Evolutionary conservation across 1,140 invertebrate genomes (phyloP).

Genomic region (Hirudo medicinalis): DNA sequence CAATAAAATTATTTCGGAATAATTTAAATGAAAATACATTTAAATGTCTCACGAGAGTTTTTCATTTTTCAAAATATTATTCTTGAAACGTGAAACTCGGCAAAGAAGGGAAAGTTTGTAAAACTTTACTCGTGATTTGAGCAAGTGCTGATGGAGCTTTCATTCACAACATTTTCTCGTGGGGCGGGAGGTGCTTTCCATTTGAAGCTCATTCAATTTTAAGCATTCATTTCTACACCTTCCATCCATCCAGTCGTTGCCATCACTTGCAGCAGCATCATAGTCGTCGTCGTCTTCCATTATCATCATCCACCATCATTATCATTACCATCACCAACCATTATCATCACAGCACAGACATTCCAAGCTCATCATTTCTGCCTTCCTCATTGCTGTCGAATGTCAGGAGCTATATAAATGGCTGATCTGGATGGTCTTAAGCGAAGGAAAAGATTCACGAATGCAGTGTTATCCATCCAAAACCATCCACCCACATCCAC

Average conservation of each 20-base stretch:
- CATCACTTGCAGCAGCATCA: too few relatives aligned
- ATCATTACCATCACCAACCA: background rate
- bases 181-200: too few relatives aligned
- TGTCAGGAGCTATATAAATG: background rate
- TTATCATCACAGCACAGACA: background rate
- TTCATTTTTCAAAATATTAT: background rate
- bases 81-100: background rate
- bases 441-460: background rate
- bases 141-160: too few relatives aligned
- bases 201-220: too few relatives aligned
- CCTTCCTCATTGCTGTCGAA: background rate
- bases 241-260: too few relatives aligned
- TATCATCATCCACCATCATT: background rate
- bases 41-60: background rate
- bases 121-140: background rate
- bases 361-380: background rate
- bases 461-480: background rate
- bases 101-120: background rate
- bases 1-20: too few relatives aligned
- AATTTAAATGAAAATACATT: background rate
- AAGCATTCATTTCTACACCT: too few relatives aligned
- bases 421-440: background rate
- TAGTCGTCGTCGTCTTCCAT: too few relatives aligned
- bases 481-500: background rate
- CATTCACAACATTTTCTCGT: too few relatives aligned